Evolutionary conservation across 2,113 vertebrate genomes (phyloP).

Genomic region (Hemiscyllium ocellatum): DNA sequence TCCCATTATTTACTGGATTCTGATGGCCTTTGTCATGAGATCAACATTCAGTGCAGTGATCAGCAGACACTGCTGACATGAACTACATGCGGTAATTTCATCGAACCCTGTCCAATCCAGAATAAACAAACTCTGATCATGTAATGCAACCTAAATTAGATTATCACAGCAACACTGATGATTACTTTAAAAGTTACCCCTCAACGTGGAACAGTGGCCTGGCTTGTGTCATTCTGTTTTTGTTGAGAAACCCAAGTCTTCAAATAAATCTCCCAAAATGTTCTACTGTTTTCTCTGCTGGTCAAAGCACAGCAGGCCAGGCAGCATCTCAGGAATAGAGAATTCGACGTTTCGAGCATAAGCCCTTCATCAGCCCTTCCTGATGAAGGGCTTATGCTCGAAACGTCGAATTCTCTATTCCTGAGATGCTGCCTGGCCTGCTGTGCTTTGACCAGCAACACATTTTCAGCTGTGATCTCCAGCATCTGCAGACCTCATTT

Average conservation of each 20-base stretch:
- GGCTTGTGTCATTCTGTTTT: background rate
- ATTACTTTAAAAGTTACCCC: constrained; percentile 8
- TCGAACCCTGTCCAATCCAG: constrained; percentile 78
- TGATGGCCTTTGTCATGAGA: constrained; percentile 77
- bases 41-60: constrained; percentile 61
- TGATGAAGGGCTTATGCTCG: too few species aligned
- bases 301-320: too few species aligned
- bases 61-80: constrained; percentile 74
- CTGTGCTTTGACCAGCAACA: too few species aligned
- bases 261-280: background rate
- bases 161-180: constrained; percentile 59
- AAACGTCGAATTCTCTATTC: too few species aligned
- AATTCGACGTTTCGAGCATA: too few species aligned
- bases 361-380: too few species aligned
- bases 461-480: too few species aligned
- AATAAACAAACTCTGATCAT: constrained; percentile 70
- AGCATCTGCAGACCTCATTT: too few species aligned
- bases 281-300: background rate
- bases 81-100: constrained; percentile 76
- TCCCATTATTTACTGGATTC: constrained; percentile 61
- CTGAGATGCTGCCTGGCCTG: too few species aligned
- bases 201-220: background rate
- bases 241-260: background rate
- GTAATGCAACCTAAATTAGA: constrained; percentile 69
- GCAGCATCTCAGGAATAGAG: too few species aligned